phyloP scores from a whole-genome alignment of 2,888 invertebrate genomes.

The Sphaerophoria taeniata region DNA sequence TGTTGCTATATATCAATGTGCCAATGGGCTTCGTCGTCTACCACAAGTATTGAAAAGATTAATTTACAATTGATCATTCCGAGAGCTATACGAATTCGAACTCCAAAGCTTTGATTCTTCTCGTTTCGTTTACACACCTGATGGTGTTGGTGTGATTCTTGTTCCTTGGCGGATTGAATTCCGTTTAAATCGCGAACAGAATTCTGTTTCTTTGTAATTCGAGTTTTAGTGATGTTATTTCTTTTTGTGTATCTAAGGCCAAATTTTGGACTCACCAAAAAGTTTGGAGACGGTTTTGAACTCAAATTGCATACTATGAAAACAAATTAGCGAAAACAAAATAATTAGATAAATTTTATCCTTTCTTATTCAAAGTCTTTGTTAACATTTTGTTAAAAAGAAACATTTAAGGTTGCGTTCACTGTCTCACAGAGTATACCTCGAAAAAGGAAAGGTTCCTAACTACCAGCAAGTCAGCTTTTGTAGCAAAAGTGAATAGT shows the following conservation, averaged over 20 bases:
- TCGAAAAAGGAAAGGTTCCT: too few relatives aligned
- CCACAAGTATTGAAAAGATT: constrained; percentile 60
- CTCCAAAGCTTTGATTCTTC: too few relatives aligned
- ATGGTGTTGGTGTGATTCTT: neutral
- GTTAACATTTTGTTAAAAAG: too few relatives aligned
- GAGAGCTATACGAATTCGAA: constrained; percentile 1
- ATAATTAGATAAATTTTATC: too few relatives aligned
- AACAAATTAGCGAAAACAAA: too few relatives aligned
- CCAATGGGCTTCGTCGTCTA: constrained; percentile 15
- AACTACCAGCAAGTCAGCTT: too few relatives aligned
- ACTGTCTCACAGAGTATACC: too few relatives aligned
- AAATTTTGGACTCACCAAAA: neutral
- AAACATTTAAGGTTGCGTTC: too few relatives aligned
- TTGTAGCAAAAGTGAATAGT: too few relatives aligned
- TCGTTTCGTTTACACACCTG: too few relatives aligned
- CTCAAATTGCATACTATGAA: too few relatives aligned
- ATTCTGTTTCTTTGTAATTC: neutral
- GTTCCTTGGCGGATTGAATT: neutral
- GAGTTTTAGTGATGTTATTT: neutral
- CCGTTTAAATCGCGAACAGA: constrained; percentile 6
- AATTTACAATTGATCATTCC: constrained; percentile 62
- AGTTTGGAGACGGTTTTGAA: neutral
- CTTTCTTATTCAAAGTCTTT: too few relatives aligned
- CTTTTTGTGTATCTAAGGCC: neutral
- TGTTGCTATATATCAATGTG: constrained; percentile 6